phyloP scores from a whole-genome alignment of 2,888 invertebrate species.

The Patella caerulea region DNA sequence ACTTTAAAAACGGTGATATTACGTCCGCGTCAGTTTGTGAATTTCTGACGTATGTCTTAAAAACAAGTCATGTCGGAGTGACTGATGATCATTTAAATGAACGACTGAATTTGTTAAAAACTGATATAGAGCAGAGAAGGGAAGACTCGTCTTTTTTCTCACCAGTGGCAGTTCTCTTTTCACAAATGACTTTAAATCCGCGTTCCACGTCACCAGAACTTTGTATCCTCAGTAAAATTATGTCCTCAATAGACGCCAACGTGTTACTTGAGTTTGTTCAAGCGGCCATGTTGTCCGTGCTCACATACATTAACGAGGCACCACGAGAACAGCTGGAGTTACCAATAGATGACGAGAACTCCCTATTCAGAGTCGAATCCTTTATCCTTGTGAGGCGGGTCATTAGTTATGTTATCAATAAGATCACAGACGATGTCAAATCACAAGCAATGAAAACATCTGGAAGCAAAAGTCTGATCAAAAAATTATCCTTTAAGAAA shows the following conservation, averaged over 20 bases:
- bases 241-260: conserved; percentile 13
- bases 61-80: neutral
- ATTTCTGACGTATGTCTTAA: conserved; percentile 7
- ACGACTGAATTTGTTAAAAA: neutral
- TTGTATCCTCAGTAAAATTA: conserved; percentile 6
- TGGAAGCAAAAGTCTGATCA: neutral
- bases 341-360: conserved; percentile 23
- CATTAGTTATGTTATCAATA: conserved; percentile 34
- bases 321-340: neutral
- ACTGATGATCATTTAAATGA: neutral
- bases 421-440: conserved; percentile 27
- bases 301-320: neutral
- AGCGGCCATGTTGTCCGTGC: conserved; percentile 11
- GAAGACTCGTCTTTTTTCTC: conserved; percentile 8
- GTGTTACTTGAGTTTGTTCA: conserved; percentile 16
- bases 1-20: conserved; percentile 11
- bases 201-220: conserved; percentile 12
- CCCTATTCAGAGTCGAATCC: conserved; percentile 36
- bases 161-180: conserved; percentile 6
- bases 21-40: neutral
- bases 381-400: conserved; percentile 41
- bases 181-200: neutral
- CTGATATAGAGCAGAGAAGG: neutral
- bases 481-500: neutral
- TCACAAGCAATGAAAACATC: neutral